Conservation (phyloP, 2,888 invertebrate genomes). For the Drepanosiphum platanoidis region DNA sequence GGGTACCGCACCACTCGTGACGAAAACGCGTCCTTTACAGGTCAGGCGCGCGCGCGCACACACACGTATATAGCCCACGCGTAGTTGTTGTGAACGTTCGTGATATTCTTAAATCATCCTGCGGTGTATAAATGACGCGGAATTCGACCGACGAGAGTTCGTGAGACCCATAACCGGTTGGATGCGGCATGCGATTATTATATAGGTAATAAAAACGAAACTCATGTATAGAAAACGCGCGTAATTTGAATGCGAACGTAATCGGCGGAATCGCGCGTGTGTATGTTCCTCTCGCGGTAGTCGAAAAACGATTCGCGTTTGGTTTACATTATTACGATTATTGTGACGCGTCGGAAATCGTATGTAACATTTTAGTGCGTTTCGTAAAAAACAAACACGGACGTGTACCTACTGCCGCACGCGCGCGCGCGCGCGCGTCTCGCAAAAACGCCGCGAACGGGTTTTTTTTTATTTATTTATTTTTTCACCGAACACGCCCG, state of each 20-base stretch:
- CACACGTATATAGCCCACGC: too few species aligned
- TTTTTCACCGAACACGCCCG: constrained; percentile 4
- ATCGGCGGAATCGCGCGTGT: background rate
- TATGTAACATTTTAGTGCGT: background rate
- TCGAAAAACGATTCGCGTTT: background rate
- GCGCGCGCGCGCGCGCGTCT: background rate
- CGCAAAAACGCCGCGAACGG: background rate
- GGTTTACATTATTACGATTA: background rate
- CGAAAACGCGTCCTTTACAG: too few species aligned
- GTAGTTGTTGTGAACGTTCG: too few species aligned
- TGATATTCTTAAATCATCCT: background rate
- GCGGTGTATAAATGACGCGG: background rate
- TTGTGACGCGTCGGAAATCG: constrained; percentile 19
- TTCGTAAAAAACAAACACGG: constrained; percentile 24
- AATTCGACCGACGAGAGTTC: constrained; percentile 20
- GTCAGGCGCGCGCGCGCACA: too few species aligned
- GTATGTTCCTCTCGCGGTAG: constrained; percentile 5
- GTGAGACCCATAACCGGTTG: constrained; percentile 40
- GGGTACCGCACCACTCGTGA: too few species aligned
- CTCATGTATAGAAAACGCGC: background rate
- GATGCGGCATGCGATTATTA: background rate
- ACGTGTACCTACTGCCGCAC: too few species aligned
- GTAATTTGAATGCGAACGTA: background rate
- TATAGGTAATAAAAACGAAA: background rate
- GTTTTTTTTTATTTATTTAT: background rate